phyloP scores from a whole-genome alignment of 1,140 invertebrate genomes.

The Saccostrea glomerata region DNA sequence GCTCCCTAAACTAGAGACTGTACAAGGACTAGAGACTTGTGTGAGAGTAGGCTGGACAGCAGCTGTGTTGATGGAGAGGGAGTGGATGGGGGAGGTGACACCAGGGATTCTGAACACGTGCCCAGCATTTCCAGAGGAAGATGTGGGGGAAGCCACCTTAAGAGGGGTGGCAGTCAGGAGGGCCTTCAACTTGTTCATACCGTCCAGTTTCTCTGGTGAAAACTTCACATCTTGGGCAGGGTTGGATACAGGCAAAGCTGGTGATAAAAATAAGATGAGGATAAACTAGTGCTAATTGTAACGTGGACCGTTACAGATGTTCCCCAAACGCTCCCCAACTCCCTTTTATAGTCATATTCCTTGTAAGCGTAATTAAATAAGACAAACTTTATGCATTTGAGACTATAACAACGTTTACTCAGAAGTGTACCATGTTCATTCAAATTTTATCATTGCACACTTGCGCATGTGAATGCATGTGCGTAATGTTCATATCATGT shows the following conservation, averaged over 20 bases:
- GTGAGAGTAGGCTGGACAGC: background rate
- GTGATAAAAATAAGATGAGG: background rate
- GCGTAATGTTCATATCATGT: too few species aligned
- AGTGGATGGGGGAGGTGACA: background rate
- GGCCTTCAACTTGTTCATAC: slow-evolving; percentile 22
- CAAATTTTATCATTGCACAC: too few species aligned
- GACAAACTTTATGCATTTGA: too few species aligned
- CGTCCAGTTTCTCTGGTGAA: background rate
- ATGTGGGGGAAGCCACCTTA: background rate
- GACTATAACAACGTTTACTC: too few species aligned
- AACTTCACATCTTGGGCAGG: slow-evolving; percentile 10
- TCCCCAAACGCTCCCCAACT: too few species aligned
- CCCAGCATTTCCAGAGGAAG: background rate
- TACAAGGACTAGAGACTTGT: slow-evolving; percentile 3
- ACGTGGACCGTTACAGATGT: too few species aligned
- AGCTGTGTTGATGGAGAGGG: background rate
- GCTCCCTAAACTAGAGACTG: slow-evolving; percentile 21
- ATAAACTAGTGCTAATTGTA: background rate
- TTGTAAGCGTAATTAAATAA: too few species aligned
- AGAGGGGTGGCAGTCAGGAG: background rate
- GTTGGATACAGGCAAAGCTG: slow-evolving; percentile 24
- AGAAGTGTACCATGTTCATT: too few species aligned
- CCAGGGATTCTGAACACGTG: background rate
- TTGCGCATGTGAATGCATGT: too few species aligned
- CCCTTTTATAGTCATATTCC: too few species aligned